Conservation (phyloP, 2,888 invertebrate genomes). For the Beris chalybata region DNA sequence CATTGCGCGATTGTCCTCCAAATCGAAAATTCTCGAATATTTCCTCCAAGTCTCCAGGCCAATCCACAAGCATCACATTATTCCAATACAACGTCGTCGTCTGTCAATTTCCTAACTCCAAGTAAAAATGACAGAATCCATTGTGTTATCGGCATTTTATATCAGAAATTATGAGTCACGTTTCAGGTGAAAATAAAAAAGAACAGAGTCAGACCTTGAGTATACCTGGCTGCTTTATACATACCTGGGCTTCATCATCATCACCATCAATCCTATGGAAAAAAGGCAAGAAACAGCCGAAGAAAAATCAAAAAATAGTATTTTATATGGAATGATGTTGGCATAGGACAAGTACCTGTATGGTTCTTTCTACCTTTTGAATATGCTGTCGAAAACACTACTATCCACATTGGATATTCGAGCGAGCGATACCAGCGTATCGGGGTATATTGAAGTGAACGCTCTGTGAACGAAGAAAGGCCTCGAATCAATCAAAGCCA, state of each 20-base stretch:
- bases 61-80: no score
- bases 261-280: slow-evolving; percentile 9
- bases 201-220: slow-evolving; percentile 11
- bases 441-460: slow-evolving; percentile 12
- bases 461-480: slow-evolving; percentile 19
- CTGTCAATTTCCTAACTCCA: slow-evolving; percentile 18
- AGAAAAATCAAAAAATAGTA: slow-evolving; percentile 1
- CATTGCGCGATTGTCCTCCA: no score
- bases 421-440: no score
- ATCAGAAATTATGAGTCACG: slow-evolving; percentile 26
- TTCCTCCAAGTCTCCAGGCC: no score
- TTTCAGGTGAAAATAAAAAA: slow-evolving; percentile 12
- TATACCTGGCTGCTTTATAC: background rate
- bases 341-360: no score
- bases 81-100: no score
- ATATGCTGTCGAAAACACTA: no score
- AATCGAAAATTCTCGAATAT: no score
- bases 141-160: slow-evolving; percentile 24
- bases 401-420: no score
- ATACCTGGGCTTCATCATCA: slow-evolving; percentile 12
- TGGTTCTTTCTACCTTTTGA: no score
- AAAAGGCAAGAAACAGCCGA: background rate
- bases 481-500: slow-evolving; percentile 28
- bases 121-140: slow-evolving; percentile 7
- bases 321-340: no score